These are phyloP conservation scores for Hemiscyllium ocellatum DNA, from an alignment of 2,113 vertebrate species.

Conservation along the genomic window DNA sequence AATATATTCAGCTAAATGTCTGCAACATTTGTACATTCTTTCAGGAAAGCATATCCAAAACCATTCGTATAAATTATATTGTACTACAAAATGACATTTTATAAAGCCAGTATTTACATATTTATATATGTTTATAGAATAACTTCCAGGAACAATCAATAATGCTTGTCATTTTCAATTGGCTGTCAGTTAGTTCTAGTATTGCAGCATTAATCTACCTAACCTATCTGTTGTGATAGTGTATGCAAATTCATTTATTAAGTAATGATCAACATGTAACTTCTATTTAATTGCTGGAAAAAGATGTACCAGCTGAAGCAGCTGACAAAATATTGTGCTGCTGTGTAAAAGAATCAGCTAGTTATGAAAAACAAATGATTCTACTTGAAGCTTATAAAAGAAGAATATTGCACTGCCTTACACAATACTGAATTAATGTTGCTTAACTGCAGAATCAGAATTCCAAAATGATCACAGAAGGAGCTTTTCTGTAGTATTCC, in stretches of 20 bases:
- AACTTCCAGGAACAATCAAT: neutral
- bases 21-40: neutral
- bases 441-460: neutral
- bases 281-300: neutral
- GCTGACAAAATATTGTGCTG: constrained; percentile 6
- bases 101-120: neutral
- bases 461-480: too few relatives aligned
- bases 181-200: neutral
- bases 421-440: neutral
- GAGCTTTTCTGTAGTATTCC: too few relatives aligned
- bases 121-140: neutral
- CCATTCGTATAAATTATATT: neutral
- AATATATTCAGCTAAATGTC: neutral
- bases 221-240: neutral
- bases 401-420: neutral
- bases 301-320: neutral
- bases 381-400: neutral
- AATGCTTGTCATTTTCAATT: neutral
- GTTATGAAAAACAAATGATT: neutral
- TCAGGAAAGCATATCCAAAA: neutral
- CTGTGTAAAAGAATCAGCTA: neutral
- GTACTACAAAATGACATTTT: neutral
- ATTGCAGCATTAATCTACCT: neutral
- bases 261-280: neutral
- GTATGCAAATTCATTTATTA: neutral